Evolutionary conservation across 2,797 vertebrate species (phyloP).

Genomic region (Telmatherina bonti): DNA sequence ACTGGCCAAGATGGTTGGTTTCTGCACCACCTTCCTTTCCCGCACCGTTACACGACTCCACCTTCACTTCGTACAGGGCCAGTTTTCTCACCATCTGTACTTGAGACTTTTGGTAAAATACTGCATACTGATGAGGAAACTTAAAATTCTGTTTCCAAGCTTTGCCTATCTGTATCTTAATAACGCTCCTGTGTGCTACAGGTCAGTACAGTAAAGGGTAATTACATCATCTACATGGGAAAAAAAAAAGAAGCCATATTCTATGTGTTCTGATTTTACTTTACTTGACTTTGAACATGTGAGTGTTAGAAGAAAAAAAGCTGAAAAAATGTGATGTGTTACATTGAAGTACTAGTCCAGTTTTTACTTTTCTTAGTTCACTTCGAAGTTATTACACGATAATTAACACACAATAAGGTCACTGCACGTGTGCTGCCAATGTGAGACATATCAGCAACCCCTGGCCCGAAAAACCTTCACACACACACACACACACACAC

Average conservation of each 20-base stretch:
- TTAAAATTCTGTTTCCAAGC: not conserved
- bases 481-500: conserved; percentile 15
- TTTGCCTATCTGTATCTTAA: not conserved
- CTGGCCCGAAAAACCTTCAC: not conserved
- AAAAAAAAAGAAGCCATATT: not conserved
- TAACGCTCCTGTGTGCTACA: too few species aligned
- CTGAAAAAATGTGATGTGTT: not conserved
- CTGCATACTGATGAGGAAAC: not conserved
- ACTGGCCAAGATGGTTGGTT: conserved; percentile 6
- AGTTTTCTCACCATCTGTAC: not conserved
- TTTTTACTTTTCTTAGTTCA: conserved; percentile 34
- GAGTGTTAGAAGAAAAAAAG: not conserved
- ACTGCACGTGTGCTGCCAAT: conserved; percentile 30
- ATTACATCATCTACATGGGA: not conserved
- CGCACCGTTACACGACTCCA: conserved; percentile 16
- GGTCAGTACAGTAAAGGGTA: not conserved
- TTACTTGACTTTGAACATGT: not conserved
- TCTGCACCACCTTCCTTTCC: conserved; percentile 24
- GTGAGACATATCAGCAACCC: conserved; percentile 5
- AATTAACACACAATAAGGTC: conserved; percentile 29
- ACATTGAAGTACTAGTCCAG: not conserved
- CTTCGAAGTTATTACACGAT: conserved; percentile 22
- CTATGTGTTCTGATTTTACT: not conserved
- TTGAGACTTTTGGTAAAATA: not conserved
- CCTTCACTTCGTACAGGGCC: not conserved